phyloP scores from a whole-genome alignment of 2,888 invertebrate genomes.

The Gymnoscelis rufifasciata region DNA sequence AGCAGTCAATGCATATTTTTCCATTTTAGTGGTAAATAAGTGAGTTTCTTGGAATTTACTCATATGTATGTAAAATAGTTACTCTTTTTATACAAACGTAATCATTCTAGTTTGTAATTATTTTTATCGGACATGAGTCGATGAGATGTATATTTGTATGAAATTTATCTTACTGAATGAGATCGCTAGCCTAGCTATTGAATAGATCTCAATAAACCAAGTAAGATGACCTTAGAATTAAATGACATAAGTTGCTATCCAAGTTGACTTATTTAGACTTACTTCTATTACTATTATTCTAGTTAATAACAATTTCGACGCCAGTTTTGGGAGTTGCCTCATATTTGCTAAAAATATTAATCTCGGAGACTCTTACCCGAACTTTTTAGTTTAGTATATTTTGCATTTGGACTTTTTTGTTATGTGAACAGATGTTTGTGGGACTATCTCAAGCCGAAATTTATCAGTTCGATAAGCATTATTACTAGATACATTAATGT shows the following conservation, averaged over 20 bases:
- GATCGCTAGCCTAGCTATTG: constrained; percentile 17
- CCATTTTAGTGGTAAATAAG: constrained; percentile 30
- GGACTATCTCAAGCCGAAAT: constrained; percentile 40
- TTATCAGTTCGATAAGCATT: constrained; percentile 38
- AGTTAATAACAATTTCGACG: constrained; percentile 20
- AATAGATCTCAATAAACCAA: constrained; percentile 18
- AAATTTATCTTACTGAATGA: constrained; percentile 17
- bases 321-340: constrained; percentile 19
- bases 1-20: constrained; percentile 7
- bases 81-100: constrained; percentile 61
- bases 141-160: constrained; percentile 36
- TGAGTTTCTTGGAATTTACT: constrained; percentile 43
- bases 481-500: too few relatives aligned
- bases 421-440: constrained; percentile 41
- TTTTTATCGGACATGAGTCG: constrained; percentile 53
- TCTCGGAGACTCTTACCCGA: constrained; percentile 50
- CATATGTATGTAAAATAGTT: constrained; percentile 61
- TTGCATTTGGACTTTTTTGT: constrained; percentile 61
- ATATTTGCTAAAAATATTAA: constrained; percentile 30
- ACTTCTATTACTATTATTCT: constrained; percentile 16
- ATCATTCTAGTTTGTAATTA: constrained; percentile 71
- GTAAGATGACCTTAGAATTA: constrained; percentile 20
- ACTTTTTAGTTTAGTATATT: constrained; percentile 55
- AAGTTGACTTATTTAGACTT: constrained; percentile 17
- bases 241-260: constrained; percentile 19